A percentile compares a stretch with the other conserved stretches of the same genome.
Conservation (phyloP, 2,888 invertebrate genomes). For the Macrosiphum euphorbiae region DNA sequence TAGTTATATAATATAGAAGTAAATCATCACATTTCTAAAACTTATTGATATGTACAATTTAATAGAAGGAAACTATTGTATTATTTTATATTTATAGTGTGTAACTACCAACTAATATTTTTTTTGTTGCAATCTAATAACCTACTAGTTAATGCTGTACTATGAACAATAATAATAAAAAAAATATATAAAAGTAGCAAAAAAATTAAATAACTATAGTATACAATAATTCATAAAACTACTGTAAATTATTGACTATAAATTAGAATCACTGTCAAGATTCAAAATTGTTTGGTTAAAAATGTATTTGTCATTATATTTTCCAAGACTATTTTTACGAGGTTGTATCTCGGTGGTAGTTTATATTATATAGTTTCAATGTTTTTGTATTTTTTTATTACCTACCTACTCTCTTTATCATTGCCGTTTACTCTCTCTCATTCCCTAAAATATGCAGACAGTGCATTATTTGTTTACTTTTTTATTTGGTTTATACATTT, state of each 20-base stretch:
- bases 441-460: neutral
- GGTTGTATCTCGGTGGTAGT: neutral
- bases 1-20: neutral
- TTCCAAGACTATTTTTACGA: neutral
- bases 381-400: neutral
- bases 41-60: no score
- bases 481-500: neutral
- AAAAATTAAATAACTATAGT: neutral
- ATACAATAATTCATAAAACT: neutral
- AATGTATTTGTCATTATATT: neutral
- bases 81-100: no score
- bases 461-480: conserved; percentile 11
- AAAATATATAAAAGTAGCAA: neutral
- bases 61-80: no score
- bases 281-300: neutral
- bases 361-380: neutral
- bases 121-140: no score
- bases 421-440: neutral
- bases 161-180: no score
- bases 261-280: neutral
- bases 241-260: neutral
- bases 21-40: no score
- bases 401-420: neutral
- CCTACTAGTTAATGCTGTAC: no score
- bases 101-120: no score